Evolutionary conservation across 2,113 vertebrate species (phyloP).

Genomic region (Oreochromis spilurus): DNA sequence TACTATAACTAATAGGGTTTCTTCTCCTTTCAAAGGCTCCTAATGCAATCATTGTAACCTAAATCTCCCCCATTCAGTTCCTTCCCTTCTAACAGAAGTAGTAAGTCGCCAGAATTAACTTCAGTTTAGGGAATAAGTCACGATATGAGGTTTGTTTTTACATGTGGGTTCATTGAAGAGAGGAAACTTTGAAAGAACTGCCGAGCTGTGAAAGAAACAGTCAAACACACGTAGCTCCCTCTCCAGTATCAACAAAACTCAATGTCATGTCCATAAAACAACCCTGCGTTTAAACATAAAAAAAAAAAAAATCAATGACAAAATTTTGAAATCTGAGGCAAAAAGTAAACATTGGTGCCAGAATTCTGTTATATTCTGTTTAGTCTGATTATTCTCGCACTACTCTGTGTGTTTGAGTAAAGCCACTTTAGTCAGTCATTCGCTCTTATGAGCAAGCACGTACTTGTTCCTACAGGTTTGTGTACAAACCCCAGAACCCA

Average conservation of each 20-base stretch:
- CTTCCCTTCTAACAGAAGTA: neutral
- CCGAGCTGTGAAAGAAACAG: neutral
- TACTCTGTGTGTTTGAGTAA: neutral
- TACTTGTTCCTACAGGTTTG: slow-evolving; percentile 3
- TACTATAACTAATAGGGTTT: neutral
- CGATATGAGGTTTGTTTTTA: slow-evolving; percentile 26
- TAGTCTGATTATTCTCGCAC: neutral
- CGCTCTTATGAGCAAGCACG: neutral
- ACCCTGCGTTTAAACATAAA: neutral
- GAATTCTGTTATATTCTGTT: neutral
- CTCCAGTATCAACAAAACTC: neutral
- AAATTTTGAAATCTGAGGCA: neutral
- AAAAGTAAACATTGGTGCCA: neutral
- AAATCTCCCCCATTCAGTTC: neutral
- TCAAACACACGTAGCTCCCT: neutral
- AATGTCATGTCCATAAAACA: neutral
- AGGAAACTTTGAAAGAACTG: neutral
- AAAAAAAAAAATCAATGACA: neutral
- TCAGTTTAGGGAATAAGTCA: neutral
- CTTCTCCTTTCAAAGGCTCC: neutral
- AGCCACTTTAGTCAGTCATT: neutral
- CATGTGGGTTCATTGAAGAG: neutral
- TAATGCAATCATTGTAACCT: neutral
- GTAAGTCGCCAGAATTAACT: neutral
- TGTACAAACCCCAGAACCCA: neutral